A percentile compares a stretch with the other conserved stretches of the same genome.
These are phyloP conservation scores for Cervus canadensis DNA, from an alignment of 2,113 vertebrate species.

Conservation along the genomic window DNA sequence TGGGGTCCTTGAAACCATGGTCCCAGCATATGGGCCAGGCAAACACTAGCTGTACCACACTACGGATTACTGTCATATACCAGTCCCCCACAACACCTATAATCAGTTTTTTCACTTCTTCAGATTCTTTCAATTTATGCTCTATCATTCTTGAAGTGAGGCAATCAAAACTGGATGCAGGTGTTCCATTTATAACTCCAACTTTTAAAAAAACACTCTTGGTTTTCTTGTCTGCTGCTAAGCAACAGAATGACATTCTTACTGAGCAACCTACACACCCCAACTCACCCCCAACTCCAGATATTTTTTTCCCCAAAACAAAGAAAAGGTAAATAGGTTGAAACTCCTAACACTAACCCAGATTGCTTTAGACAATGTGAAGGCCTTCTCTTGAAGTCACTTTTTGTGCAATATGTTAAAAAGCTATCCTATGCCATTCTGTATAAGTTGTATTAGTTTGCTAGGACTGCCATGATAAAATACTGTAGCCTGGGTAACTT, in stretches of 20 bases:
- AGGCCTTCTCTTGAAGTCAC: neutral
- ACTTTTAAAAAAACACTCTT: constrained; percentile 65
- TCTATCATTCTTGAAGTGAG: constrained; percentile 74
- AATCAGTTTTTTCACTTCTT: constrained; percentile 72
- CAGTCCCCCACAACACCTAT: constrained; percentile 58
- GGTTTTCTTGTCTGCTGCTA: constrained; percentile 70
- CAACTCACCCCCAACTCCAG: neutral
- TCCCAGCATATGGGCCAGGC: neutral
- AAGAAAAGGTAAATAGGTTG: constrained; percentile 54
- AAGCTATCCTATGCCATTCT: neutral
- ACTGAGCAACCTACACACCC: constrained; percentile 41
- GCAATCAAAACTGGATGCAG: constrained; percentile 75
- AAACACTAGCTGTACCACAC: constrained; percentile 45
- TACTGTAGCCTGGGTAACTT: neutral
- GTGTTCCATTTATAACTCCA: constrained; percentile 74
- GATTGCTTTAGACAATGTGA: neutral
- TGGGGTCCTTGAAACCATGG: constrained; percentile 24
- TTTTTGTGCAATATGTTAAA: neutral
- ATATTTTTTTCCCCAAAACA: neutral
- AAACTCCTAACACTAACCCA: constrained; percentile 1
- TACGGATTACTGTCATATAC: constrained; percentile 61
- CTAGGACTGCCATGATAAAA: neutral
- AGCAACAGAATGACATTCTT: constrained; percentile 66
- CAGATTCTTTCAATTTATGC: constrained; percentile 75
- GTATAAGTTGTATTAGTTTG: neutral